These are phyloP conservation scores for Rhinichthys osculus DNA, from an alignment of 2,797 vertebrate species.

Conservation along the genomic window DNA sequence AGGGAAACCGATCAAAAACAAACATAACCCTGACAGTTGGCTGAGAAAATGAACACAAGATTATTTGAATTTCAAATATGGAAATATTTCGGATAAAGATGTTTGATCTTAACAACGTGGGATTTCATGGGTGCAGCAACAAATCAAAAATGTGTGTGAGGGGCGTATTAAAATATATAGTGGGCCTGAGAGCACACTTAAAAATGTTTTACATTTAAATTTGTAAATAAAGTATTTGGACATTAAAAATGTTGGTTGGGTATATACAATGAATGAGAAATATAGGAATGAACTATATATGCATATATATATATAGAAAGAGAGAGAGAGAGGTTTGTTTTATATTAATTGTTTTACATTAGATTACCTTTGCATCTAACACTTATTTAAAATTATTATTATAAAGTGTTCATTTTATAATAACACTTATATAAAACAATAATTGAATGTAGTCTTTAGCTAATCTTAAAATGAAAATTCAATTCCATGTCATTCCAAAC, in stretches of 20 bases:
- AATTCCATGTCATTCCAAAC: too few relatives aligned
- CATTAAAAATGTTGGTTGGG: background rate
- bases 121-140: background rate
- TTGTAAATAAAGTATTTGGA: background rate
- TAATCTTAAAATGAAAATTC: background rate
- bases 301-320: too few relatives aligned
- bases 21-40: background rate
- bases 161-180: background rate
- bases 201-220: background rate
- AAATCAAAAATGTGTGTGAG: background rate
- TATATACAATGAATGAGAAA: background rate
- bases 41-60: background rate
- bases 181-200: background rate
- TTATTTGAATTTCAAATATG: background rate
- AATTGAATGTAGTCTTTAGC: background rate
- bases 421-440: too few relatives aligned
- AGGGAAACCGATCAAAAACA: too few relatives aligned
- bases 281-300: background rate
- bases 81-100: constrained; percentile 4
- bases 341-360: background rate
- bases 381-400: background rate
- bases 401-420: too few relatives aligned
- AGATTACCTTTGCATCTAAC: background rate
- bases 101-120: background rate
- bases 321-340: background rate